Conservation (phyloP, 92 coral and sea anemone species). For the Phenganax marumi region DNA sequence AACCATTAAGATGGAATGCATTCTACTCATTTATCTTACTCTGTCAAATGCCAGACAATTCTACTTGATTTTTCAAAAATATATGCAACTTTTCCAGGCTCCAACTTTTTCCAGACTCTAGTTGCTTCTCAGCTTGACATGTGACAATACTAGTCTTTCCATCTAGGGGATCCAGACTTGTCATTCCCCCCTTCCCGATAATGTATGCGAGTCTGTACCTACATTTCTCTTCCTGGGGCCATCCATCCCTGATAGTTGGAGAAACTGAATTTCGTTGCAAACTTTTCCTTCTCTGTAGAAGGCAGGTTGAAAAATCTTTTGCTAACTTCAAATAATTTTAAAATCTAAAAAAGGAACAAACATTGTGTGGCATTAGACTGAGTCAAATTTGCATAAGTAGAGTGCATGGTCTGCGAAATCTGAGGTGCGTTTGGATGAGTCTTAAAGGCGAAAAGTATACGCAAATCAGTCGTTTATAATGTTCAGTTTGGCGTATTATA, state of each 20-base stretch:
- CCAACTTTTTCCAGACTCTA: neutral
- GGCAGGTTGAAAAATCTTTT: constrained; percentile 74
- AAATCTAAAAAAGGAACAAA: constrained; percentile 35
- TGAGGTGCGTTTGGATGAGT: too few species aligned
- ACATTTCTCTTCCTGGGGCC: constrained; percentile 2
- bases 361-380: too few species aligned
- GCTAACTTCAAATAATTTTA: constrained; percentile 48
- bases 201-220: neutral
- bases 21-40: too few species aligned
- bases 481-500: too few species aligned
- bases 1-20: neutral
- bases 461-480: too few species aligned
- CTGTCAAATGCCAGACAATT: too few species aligned
- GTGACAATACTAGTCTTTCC: neutral
- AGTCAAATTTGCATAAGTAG: too few species aligned
- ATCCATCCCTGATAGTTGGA: constrained; percentile 24
- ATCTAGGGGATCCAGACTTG: too few species aligned
- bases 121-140: neutral
- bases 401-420: too few species aligned
- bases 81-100: neutral
- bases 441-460: too few species aligned
- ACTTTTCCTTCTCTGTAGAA: constrained; percentile 56
- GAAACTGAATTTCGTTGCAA: constrained; percentile 38
- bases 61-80: neutral
- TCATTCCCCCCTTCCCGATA: too few species aligned